Conservation (phyloP, 2,797 vertebrate species). For the Manis crassicaudata region DNA sequence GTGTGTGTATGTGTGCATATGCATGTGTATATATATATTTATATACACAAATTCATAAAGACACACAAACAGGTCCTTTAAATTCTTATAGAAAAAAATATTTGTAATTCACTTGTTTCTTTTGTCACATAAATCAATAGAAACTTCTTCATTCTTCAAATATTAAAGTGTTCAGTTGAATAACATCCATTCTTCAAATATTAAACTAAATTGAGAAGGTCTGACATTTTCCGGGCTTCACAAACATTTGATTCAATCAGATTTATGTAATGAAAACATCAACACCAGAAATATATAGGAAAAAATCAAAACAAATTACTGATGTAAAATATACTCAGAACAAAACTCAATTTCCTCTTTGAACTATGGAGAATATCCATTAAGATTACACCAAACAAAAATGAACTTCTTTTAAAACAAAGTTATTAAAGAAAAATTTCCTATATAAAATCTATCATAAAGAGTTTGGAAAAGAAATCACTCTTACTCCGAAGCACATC, state of each 20-base stretch:
- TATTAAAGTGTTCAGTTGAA: neutral
- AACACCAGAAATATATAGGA: neutral
- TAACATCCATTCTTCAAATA: conserved; percentile 21
- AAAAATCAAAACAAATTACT: conserved; percentile 37
- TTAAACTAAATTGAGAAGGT: neutral
- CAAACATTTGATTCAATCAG: conserved; percentile 38
- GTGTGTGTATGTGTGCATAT: neutral
- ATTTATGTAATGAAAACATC: neutral
- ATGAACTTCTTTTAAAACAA: neutral
- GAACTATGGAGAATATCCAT: neutral
- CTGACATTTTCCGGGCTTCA: conserved; percentile 3
- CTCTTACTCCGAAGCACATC: neutral
- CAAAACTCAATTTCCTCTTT: neutral
- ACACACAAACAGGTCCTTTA: neutral
- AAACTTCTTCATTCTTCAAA: conserved; percentile 46
- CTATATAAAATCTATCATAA: neutral
- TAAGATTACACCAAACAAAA: conserved; percentile 37
- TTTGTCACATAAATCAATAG: conserved; percentile 19
- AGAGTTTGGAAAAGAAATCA: neutral
- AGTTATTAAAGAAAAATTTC: neutral
- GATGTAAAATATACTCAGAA: neutral
- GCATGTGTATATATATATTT: fast-evolving
- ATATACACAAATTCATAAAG: neutral
- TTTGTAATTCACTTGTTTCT: conserved; percentile 11
- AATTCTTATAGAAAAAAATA: neutral